Percentiles rank a stretch among this genome's conserved stretches.
These are phyloP conservation scores for Trochalopteron elliotii DNA, from an alignment of 2,113 vertebrate species.

Conservation along the genomic window DNA sequence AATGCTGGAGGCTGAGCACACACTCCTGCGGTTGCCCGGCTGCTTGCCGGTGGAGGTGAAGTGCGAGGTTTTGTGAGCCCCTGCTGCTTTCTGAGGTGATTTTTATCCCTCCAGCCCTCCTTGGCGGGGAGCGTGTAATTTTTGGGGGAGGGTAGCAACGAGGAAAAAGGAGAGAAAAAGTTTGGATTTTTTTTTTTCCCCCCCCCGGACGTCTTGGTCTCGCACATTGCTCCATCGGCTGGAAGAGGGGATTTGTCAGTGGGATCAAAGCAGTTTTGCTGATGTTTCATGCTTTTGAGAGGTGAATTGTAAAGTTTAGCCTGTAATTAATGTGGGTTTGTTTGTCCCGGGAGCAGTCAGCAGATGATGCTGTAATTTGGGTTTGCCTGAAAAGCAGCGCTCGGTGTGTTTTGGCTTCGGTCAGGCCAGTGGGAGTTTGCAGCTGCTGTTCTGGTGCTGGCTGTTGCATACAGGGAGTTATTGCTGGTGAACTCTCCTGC, in stretches of 20 bases:
- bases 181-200: rapidly evolving
- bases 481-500: background rate
- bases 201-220: rapidly evolving
- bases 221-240: rapidly evolving
- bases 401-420: background rate
- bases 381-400: constrained; percentile 19
- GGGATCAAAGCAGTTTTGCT: constrained; percentile 3
- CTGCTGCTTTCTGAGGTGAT: background rate
- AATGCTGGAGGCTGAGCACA: background rate
- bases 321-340: constrained; percentile 24
- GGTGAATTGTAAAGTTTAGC: constrained; percentile 12
- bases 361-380: constrained; percentile 45
- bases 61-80: background rate
- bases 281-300: background rate
- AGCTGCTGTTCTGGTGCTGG: constrained; percentile 8
- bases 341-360: background rate
- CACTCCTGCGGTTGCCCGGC: background rate
- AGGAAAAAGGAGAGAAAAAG: background rate
- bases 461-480: background rate
- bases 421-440: constrained; percentile 4
- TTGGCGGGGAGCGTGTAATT: background rate
- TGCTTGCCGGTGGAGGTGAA: background rate
- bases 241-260: background rate
- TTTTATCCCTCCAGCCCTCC: background rate
- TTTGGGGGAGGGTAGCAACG: background rate